These are phyloP conservation scores for Carapus acus DNA, from an alignment of 2,797 vertebrate genomes.

Conservation along the genomic window DNA sequence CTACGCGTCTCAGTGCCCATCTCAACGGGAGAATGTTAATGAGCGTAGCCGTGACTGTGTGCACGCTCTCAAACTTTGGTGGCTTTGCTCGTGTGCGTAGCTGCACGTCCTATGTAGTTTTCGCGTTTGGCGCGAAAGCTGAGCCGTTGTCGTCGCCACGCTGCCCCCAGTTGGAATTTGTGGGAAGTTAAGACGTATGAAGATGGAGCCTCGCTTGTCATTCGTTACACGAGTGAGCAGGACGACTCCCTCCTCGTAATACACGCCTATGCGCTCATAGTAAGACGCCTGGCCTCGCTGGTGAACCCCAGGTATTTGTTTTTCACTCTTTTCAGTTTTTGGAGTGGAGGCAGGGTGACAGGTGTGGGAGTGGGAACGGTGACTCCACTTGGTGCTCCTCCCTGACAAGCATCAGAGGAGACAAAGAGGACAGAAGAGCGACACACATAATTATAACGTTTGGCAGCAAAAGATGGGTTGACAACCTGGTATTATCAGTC, in stretches of 20 bases:
- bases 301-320: conserved; percentile 16
- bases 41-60: conserved; percentile 54
- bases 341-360: conserved; percentile 41
- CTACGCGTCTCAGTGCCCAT: conserved; percentile 48
- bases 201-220: too few relatives aligned
- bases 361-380: conserved; percentile 36
- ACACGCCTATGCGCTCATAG: conserved; percentile 5
- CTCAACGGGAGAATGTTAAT: conserved; percentile 53
- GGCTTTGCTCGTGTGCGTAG: conserved; percentile 49
- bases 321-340: conserved; percentile 15
- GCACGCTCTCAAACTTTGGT: conserved; percentile 52
- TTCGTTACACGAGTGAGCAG: too few relatives aligned
- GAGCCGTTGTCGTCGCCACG: conserved; percentile 35
- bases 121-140: conserved; percentile 47
- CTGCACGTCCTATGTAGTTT: conserved; percentile 42
- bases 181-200: too few relatives aligned
- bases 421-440: conserved; percentile 51
- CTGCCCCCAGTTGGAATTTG: too few relatives aligned
- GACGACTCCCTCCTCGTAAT: too few relatives aligned
- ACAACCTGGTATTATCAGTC: conserved; percentile 62
- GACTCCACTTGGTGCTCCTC: conserved; percentile 36
- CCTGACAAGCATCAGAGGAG: conserved; percentile 46
- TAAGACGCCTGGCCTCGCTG: conserved; percentile 15
- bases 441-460: conserved; percentile 62
- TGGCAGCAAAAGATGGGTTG: conserved; percentile 52